Evolutionary conservation across 1,140 invertebrate genomes (phyloP).

Genomic region (Drosophila kohkoa): DNA sequence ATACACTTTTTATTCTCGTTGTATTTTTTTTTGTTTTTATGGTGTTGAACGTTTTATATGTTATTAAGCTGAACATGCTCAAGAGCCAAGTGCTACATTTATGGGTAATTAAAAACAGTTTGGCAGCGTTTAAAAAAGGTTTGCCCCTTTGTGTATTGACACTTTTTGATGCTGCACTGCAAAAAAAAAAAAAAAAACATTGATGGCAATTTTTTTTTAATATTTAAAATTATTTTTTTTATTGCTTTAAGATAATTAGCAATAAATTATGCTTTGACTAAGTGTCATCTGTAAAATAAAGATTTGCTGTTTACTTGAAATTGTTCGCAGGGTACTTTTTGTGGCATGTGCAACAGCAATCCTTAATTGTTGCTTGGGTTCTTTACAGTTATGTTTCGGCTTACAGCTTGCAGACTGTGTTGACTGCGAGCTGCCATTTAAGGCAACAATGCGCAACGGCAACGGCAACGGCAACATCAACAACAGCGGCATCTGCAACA

Average conservation of each 20-base stretch:
- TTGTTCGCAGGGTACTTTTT: constrained; percentile 16
- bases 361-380: constrained; percentile 27
- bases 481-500: constrained; percentile 50
- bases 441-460: constrained; percentile 52
- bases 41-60: constrained; percentile 9
- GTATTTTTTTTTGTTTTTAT: constrained; percentile 2
- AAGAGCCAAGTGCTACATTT: constrained; percentile 11
- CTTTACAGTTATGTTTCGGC: constrained; percentile 25
- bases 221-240: too few relatives aligned
- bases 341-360: constrained; percentile 12
- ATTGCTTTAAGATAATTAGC: too few relatives aligned
- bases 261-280: too few relatives aligned
- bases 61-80: constrained; percentile 15
- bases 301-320: neutral
- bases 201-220: too few relatives aligned
- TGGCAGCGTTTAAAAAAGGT: constrained; percentile 7
- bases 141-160: neutral
- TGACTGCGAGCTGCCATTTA: constrained; percentile 19
- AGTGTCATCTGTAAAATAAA: too few relatives aligned
- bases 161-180: neutral
- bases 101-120: constrained; percentile 21
- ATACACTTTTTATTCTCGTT: neutral
- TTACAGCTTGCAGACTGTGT: constrained; percentile 9
- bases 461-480: constrained; percentile 24
- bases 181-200: neutral